phyloP scores from a whole-genome alignment of 2,888 invertebrate species.

The Rhagophthalmus giganteus region DNA sequence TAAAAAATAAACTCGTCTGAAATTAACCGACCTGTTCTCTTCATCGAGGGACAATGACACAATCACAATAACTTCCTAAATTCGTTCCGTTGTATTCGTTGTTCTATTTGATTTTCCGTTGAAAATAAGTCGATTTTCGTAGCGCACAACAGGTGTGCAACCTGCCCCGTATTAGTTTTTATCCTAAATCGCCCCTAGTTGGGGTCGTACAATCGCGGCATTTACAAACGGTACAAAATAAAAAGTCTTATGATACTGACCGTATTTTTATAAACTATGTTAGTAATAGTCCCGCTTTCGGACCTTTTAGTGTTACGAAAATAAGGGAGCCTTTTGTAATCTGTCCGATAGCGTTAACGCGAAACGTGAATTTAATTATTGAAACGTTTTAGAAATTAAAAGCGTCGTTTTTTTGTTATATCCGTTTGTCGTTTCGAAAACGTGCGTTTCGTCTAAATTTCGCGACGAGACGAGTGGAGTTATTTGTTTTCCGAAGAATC shows the following conservation, averaged over 20 bases:
- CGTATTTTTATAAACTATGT: background rate
- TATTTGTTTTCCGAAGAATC: constrained; percentile 24
- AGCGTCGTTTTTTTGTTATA: too few species aligned
- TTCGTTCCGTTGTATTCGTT: constrained; percentile 41
- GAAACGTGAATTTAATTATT: too few species aligned
- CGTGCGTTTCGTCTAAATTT: constrained; percentile 11
- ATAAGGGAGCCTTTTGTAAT: constrained; percentile 35
- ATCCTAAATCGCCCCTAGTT: constrained; percentile 16
- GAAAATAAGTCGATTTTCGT: constrained; percentile 46
- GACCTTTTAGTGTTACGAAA: constrained; percentile 49
- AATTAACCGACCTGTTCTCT: constrained; percentile 41
- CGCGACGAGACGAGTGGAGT: constrained; percentile 15
- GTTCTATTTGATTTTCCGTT: constrained; percentile 49
- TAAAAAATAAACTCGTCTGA: constrained; percentile 31
- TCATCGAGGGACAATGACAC: constrained; percentile 37
- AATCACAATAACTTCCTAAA: constrained; percentile 42
- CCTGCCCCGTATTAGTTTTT: constrained; percentile 46
- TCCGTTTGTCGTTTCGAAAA: too few species aligned
- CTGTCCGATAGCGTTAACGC: too few species aligned
- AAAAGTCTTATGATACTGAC: constrained; percentile 22
- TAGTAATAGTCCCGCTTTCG: constrained; percentile 31
- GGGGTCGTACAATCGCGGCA: constrained; percentile 29
- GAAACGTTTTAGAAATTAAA: too few species aligned
- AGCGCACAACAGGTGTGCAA: constrained; percentile 49
- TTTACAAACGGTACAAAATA: constrained; percentile 21